phyloP scores from a whole-genome alignment of 2,888 invertebrate genomes.

The Plutella xylostella region DNA sequence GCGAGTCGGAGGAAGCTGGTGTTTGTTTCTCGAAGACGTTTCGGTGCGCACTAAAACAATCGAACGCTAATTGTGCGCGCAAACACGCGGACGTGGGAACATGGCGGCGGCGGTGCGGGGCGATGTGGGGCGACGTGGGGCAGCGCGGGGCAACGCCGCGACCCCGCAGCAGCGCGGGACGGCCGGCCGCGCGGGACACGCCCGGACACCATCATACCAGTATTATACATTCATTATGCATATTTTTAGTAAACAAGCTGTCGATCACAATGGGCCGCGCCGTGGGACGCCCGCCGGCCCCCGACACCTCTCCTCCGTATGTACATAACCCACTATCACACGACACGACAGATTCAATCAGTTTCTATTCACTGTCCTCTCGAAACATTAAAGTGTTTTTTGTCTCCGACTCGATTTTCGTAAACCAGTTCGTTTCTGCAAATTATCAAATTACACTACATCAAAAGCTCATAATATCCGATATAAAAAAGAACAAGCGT shows the following conservation, averaged over 20 bases:
- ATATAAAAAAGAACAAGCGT: conserved; percentile 50
- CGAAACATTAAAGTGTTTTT: conserved; percentile 42
- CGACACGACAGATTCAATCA: conserved; percentile 13
- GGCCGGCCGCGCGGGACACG: no score
- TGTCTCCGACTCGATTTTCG: conserved; percentile 34
- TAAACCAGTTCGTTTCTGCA: conserved; percentile 41
- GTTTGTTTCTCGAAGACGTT: conserved; percentile 58
- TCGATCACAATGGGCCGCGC: conserved; percentile 65
- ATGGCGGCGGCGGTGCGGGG: conserved; percentile 58
- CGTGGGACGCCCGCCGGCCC: conserved; percentile 53
- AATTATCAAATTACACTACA: conserved; percentile 60
- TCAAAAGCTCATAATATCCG: conserved; percentile 57
- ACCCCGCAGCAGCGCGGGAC: no score
- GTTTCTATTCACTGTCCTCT: conserved; percentile 23
- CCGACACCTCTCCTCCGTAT: conserved; percentile 47
- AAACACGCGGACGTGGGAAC: conserved; percentile 68
- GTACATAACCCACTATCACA: conserved; percentile 41
- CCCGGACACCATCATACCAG: conserved; percentile 29
- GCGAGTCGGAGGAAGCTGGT: conserved; percentile 34
- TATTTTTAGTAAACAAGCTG: conserved; percentile 71
- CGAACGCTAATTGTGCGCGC: conserved; percentile 64
- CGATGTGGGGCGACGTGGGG: conserved; percentile 31
- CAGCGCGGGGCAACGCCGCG: conserved; percentile 2
- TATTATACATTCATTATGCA: conserved; percentile 70
- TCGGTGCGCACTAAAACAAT: conserved; percentile 66